Base-by-base conservation (phyloP, 2,113 vertebrate species). In the Triplophysa dalaica region DNA sequence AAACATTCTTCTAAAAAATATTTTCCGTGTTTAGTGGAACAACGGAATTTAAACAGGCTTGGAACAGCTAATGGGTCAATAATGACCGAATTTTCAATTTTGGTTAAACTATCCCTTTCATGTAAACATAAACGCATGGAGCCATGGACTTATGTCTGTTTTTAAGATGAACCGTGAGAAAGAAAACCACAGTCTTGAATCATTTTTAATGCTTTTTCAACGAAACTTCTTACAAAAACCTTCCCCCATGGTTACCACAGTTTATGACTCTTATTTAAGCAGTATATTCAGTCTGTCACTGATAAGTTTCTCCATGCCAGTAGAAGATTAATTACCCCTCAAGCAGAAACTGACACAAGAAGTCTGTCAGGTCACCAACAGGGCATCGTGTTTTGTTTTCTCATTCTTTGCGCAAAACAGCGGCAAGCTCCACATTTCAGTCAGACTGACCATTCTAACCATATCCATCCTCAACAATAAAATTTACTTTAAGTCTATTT, bases 301-400 rank as follows among this genome's bases (percentile, higher is more conserved):
- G 58, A 74, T 45, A 61, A 13, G 58, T 63, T n/a, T 22, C 10
- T 63, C 72, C 38, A 58, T 70, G 78, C 65, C 84, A 74, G 66
- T 26, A 75, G 52, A 54, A 79, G 67, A 82, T 70, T 1, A 78
- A 69, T 64, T 70, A 61, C 66, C 61, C 73, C 58, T 26, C 67
- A 62, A 61, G 64, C 61, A 58, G 60, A 77, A 64, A 43, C 63
- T 45, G 69, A 80, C 72, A 76, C 24, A 43, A 77, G 81, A 83
- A 83, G 79, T 81, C 75, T 58, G 50, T 26, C 78, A 69, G 81
- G 83, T 86, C 75, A 79, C 77, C 66, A 73, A 64, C 24, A 33
- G 79, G 77, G 73, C 81, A 65, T 38, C 64, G 54, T 58, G 66
- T 62, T 17, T 67, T 60, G 24, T 70, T 72, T 61, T 22, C 58